Conservation (phyloP, 2,888 invertebrate genomes). For the Tiliacea aurago region DNA sequence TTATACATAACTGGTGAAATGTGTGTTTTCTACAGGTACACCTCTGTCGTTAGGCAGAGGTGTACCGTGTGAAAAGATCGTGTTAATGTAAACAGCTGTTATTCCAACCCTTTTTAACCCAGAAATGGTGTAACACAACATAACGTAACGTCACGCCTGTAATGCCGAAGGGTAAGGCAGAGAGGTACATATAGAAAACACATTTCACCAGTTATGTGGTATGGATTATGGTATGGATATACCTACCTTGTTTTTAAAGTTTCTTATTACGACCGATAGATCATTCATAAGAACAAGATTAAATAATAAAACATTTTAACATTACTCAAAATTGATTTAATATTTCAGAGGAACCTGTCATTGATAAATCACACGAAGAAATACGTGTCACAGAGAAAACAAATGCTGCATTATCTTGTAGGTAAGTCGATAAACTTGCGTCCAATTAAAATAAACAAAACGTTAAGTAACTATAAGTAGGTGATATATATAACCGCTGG, state of each 20-base stretch:
- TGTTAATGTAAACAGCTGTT: not conserved
- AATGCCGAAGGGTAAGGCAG: no score
- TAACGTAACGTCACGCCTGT: not conserved
- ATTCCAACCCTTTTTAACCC: not conserved
- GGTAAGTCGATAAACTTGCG: constrained; percentile 60
- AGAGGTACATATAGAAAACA: no score
- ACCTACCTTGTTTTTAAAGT: not conserved
- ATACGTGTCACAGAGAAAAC: constrained; percentile 56
- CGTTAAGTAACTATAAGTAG: not conserved
- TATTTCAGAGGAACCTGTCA: constrained; percentile 63
- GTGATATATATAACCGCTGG: no score
- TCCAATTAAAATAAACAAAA: not conserved
- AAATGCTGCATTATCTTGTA: constrained; percentile 68
- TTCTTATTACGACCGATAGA: not conserved
- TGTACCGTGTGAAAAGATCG: no score
- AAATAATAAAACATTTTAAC: no score
- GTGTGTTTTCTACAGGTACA: no score
- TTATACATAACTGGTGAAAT: no score
- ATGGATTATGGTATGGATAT: no score
- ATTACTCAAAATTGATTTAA: not conserved
- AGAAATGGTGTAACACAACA: not conserved
- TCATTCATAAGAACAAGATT: not conserved
- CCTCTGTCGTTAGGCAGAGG: no score
- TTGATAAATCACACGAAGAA: constrained; percentile 62
- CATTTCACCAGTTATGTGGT: no score